These are phyloP conservation scores for Erethizon dorsatum DNA, from an alignment of 2,797 vertebrate genomes.

Conservation along the genomic window DNA sequence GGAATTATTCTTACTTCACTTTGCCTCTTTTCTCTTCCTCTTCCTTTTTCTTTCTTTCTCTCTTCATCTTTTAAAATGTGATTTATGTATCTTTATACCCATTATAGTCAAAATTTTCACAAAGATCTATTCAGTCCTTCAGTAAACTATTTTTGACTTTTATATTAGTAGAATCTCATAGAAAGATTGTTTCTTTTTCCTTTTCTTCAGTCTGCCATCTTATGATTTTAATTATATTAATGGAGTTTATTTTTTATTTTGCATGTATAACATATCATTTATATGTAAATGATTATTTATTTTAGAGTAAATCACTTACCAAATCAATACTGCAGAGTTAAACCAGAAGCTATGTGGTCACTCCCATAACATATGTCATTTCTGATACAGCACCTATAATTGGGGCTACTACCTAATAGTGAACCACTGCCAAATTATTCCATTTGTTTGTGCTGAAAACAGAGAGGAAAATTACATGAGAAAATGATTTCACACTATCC, in stretches of 20 bases:
- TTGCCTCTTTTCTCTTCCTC: no score
- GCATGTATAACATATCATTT: not conserved
- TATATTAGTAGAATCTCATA: not conserved
- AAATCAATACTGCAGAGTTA: not conserved
- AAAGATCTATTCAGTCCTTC: not conserved
- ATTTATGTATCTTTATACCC: not conserved
- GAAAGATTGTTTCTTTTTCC: not conserved
- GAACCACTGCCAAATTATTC: not conserved
- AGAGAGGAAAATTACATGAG: not conserved
- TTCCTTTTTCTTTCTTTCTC: not conserved
- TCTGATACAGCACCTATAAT: not conserved
- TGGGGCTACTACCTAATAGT: not conserved
- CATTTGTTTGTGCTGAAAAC: not conserved
- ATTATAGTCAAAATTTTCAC: not conserved
- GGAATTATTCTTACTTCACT: not conserved
- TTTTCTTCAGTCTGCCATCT: not conserved
- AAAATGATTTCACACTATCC: not conserved
- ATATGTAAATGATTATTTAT: not conserved
- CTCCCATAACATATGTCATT: not conserved
- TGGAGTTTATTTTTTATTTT: not conserved
- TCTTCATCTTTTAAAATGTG: not conserved
- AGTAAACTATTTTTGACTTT: not conserved
- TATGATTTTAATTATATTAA: not conserved
- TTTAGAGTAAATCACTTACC: not conserved
- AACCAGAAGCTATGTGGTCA: not conserved